Base-by-base conservation (phyloP, 2,797 vertebrate genomes). In the Aselliscus stoliczkanus region DNA sequence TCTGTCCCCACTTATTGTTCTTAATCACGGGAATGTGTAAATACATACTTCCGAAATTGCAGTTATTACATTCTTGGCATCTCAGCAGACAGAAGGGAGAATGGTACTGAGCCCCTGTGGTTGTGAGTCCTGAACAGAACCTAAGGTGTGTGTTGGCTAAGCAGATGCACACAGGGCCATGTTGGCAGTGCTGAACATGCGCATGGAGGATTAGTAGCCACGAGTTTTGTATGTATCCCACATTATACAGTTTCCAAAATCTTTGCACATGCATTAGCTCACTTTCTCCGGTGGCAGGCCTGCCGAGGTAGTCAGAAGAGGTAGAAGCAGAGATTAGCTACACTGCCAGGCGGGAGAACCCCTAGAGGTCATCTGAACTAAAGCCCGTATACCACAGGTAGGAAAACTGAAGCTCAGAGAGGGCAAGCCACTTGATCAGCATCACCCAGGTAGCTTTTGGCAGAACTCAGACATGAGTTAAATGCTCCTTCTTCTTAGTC, bases 21-120 rank as follows among this genome's bases (percentile, higher is more conserved):
- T 96, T 97, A 93, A 94, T 96, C 97, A 93, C 88, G 95, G 96
- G 90, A 96, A 96, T 97, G 97, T 97, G 56, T 97, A 94, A 98
- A 97, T 96, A 81, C 87, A 97, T 96, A 81, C 87, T 95, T 97
- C 7, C 91, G 88, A 97, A 97, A 96, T 97, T 97, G 80, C 75
- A 70, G 92, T 96, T 65, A 94, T 97, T 96, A 64, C 42, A 65
- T 75, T 90, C 92, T 96, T 93, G 67, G 69, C 47, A n/a, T 90
- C 94, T 97, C 89, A 83, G 14, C 21, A 50, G 20, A 90, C 42
- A 50, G 13, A 62, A 70, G 39, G 39, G 5, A 3, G 47, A 17
- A 73, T 34, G 29, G n/a, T 42, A 21, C 12, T 2, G 21, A 37
- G n/a, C 18, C 12, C 5, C 27, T 34, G 4, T 65, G 7, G 12